These are phyloP conservation scores for Tenthredo scrophulariae DNA, from an alignment of 2,888 invertebrate species.

Conservation along the genomic window DNA sequence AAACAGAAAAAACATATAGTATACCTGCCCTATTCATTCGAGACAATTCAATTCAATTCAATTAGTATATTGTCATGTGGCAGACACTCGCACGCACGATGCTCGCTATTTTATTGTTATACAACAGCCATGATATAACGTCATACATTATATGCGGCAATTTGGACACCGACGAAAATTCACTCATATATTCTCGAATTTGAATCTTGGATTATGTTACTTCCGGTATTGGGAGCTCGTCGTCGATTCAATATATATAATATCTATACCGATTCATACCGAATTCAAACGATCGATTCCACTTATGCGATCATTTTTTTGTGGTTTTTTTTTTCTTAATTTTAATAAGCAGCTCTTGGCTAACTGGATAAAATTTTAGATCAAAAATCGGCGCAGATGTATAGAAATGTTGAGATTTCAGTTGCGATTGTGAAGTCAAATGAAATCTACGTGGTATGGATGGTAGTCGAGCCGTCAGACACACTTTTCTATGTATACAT, in stretches of 20 bases:
- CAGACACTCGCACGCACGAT: conserved; percentile 12
- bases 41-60: background rate
- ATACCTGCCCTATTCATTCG: conserved; percentile 6
- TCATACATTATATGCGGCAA: background rate
- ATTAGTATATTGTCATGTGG: conserved; percentile 21
- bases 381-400: background rate
- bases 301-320: no score
- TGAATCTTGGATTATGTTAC: background rate
- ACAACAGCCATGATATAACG: background rate
- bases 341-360: background rate
- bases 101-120: conserved; percentile 22
- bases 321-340: background rate
- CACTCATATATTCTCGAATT: background rate
- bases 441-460: background rate
- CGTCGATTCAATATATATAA: background rate
- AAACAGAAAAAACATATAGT: background rate
- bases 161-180: background rate
- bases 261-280: background rate
- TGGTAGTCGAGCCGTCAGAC: background rate
- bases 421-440: background rate
- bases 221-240: background rate
- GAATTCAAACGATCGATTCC: background rate
- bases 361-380: background rate
- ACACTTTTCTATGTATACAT: background rate
- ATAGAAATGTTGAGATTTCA: background rate